Base-by-base conservation (phyloP, 2,888 invertebrate species). In the Idaea dimidiata region DNA sequence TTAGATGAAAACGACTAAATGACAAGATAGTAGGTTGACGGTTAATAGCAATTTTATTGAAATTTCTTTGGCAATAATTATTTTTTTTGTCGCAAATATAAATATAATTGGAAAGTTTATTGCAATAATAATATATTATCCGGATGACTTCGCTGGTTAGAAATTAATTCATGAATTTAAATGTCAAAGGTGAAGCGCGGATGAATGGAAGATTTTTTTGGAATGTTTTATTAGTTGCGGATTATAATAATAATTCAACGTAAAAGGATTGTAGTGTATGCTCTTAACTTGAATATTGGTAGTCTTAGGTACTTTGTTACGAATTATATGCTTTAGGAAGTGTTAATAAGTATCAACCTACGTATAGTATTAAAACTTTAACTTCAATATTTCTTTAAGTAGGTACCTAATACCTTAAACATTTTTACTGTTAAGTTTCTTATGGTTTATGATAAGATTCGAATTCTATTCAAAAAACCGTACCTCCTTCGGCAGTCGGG, bases 21-120 rank as follows among this genome's bases (percentile, higher is more conserved):
- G 16, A 56, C 54, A 58, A 59, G 66, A 69, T 67, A 62, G 69
- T 64, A 60, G 61, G 64, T 60, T 61, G 66, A 17, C 57, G 60
- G 57, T 43, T 43, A 62, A 64, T 68, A 68, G 57, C 67, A 63
- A 68, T 69, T 67, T 71, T 63, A 68, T 67, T 68, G 65, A 58
- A 65, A 69, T 67, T 65, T 65, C 54, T 55, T 55, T 43, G 43
- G 43, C 43, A 43, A 43, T 43, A 43, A 43, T 43, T 43, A 43
- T 10, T 43, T 43, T 33, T 43, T 43, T 43, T 43, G 43, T 43
- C 43, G 43, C 43, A 43, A 43, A 43, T 43, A 43, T 43, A 43
- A 43, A 43, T 43, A 43, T 43, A 43, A 43, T 43, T 43, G 43
- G 43, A 43, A 43, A 43, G 43, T 43, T 33, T 43, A 43, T 43